Base-by-base conservation (phyloP, 2,888 invertebrate genomes). In the Deroplatys truncata region DNA sequence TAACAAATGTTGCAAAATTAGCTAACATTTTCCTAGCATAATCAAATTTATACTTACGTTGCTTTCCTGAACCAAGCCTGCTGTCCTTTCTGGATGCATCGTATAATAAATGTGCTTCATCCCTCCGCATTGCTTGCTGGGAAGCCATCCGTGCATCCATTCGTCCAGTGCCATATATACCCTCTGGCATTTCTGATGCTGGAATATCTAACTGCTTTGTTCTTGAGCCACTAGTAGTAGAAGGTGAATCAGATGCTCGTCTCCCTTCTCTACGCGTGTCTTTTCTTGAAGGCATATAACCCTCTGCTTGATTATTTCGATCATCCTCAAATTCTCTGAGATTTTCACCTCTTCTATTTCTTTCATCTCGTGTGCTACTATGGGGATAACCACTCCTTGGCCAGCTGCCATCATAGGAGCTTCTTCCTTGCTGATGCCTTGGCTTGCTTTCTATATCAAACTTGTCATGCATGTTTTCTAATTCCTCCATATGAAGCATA, bases 361-460 rank as follows among this genome's bases (percentile, higher is more conserved):
- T 49, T 10, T 85, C 88, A 28, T 84, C 85, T 13, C 82, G 86
- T 25, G 56, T 72, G 56, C 20, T 15, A 4, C 56, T 20, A 25
- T 20, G 56, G 25, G 56, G 56, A 72, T 72, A 72, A 25, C 16
- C 56, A 56, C 4, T 20, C 56, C 56, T 72, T 3, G 56, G 56
- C 56, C 56, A 72, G 4, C 56, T 72, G 56, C 56, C 25, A 72
- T 72, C 56, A 72, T 20, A 72, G 56, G 56, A 72, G 13, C 28
- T 28, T 87, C 87, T 89, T 29, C 82, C 84, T 15, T n/a, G 56
- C 25, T 35, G 83, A 35, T 86, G 88, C 49, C 83, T 85, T 16
- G 85, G 88, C 16, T 90, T 90, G 9, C 88, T 84, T 84, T 90
- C 90, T n/a, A 90, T 90, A n/a, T 90, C 90, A 86, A 90, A 90